Evolutionary conservation across 2,888 invertebrate species (phyloP).

Genomic region (Sialis lutaria): DNA sequence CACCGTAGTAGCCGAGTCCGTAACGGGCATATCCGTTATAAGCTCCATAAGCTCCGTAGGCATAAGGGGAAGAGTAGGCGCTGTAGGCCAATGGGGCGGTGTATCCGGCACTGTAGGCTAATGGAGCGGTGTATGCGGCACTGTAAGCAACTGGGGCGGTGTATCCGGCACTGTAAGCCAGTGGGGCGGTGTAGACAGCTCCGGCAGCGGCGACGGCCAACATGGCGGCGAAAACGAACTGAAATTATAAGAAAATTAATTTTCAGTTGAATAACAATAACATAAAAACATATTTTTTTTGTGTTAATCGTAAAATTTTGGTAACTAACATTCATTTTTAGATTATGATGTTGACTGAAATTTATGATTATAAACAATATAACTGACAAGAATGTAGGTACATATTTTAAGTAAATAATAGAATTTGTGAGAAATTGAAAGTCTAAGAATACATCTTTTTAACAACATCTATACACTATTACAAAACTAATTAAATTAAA

Average conservation of each 20-base stretch:
- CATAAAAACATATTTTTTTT: neutral
- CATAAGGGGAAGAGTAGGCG: neutral
- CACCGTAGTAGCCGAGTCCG: neutral
- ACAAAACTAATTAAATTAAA: too few species aligned
- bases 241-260: constrained; percentile 1
- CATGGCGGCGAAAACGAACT: constrained; percentile 8
- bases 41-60: neutral
- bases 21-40: neutral
- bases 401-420: neutral
- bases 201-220: constrained; percentile 7
- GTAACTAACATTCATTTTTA: neutral
- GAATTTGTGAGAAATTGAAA: neutral
- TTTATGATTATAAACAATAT: neutral
- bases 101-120: constrained; percentile 1
- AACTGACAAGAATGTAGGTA: neutral
- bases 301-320: neutral
- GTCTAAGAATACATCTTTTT: too few species aligned
- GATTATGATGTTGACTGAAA: neutral
- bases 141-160: neutral
- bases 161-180: neutral
- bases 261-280: neutral
- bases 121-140: neutral
- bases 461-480: too few species aligned
- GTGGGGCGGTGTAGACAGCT: constrained; percentile 5
- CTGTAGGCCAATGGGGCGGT: neutral